phyloP scores from a whole-genome alignment of 2,888 invertebrate genomes.

The Pedicia rivosa region DNA sequence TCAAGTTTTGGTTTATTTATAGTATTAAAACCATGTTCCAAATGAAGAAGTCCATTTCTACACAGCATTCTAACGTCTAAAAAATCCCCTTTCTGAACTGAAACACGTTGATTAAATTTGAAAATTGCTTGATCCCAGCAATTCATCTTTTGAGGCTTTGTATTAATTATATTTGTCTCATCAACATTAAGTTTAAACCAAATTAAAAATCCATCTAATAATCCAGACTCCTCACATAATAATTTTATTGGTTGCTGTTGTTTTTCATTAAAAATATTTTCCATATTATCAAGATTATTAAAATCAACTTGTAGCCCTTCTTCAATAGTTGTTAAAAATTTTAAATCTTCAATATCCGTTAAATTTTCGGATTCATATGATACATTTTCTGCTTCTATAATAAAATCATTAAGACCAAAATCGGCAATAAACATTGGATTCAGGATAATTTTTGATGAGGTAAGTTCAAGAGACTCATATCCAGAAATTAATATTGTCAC shows the following conservation, averaged over 20 bases:
- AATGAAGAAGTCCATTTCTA: conserved; percentile 28
- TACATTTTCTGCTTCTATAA: conserved; percentile 47
- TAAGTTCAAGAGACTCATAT: conserved; percentile 37
- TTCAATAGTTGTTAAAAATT: conserved; percentile 40
- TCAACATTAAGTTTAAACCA: conserved; percentile 61
- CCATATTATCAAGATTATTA: conserved; percentile 36
- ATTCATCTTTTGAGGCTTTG: conserved; percentile 29
- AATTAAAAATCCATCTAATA: conserved; percentile 46
- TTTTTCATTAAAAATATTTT: conserved; percentile 24
- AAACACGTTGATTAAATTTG: conserved; percentile 34
- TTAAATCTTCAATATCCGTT: conserved; percentile 32
- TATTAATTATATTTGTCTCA: conserved; percentile 47
- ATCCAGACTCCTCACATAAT: conserved; percentile 33
- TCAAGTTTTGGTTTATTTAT: conserved; percentile 14
- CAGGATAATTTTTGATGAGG: conserved; percentile 28
- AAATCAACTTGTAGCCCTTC: conserved; percentile 45
- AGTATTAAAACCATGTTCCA: conserved; percentile 19
- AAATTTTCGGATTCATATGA: conserved; percentile 18
- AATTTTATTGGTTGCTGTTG: conserved; percentile 23
- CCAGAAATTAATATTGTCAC: conserved; percentile 48
- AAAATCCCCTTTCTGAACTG: conserved; percentile 21
- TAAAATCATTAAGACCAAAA: conserved; percentile 22
- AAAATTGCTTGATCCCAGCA: conserved; percentile 73
- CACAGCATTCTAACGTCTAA: conserved; percentile 28
- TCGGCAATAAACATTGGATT: conserved; percentile 9